Evolutionary conservation across 2,113 vertebrate species (phyloP).

Genomic region (Podocnemis expansa): DNA sequence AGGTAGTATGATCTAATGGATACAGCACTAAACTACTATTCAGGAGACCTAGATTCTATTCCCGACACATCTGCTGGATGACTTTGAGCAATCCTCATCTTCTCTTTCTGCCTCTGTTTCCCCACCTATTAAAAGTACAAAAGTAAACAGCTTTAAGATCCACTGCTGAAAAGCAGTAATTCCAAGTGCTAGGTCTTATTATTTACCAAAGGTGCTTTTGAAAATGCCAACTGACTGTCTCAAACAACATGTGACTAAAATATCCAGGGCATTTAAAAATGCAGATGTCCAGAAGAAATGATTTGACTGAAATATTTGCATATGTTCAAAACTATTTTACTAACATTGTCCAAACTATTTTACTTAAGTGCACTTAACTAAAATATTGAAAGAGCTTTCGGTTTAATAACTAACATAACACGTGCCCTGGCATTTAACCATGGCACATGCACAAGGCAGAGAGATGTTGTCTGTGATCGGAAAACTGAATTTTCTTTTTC

Average conservation of each 20-base stretch:
- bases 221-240: neutral
- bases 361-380: too few species aligned
- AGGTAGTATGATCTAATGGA: neutral
- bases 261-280: neutral
- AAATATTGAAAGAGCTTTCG: neutral
- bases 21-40: neutral
- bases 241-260: rapidly evolving
- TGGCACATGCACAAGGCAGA: neutral
- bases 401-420: neutral
- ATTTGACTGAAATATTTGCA: neutral
- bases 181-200: neutral
- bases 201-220: neutral
- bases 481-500: neutral
- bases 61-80: neutral
- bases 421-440: neutral
- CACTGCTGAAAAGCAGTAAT: neutral
- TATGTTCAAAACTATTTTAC: neutral
- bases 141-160: neutral
- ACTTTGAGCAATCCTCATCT: neutral
- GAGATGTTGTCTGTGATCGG: neutral
- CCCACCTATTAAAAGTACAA: neutral
- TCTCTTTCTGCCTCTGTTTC: neutral
- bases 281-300: neutral
- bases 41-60: neutral
- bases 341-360: neutral